Conservation (phyloP, 2,113 vertebrate species). For the Macrotis lagotis region DNA sequence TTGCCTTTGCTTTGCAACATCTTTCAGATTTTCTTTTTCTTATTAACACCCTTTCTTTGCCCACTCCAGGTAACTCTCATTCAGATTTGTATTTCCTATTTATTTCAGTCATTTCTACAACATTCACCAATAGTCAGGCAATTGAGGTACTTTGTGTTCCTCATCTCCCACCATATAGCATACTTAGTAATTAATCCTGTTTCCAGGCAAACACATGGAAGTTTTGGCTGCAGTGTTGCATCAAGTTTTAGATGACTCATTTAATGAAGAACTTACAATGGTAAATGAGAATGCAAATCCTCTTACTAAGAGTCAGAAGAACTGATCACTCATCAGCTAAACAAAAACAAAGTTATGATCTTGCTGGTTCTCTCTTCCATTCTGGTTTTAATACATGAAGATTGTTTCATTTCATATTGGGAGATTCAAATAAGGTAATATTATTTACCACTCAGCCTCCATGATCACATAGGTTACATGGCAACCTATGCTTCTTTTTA, state of each 20-base stretch:
- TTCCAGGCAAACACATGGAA: neutral
- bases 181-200: neutral
- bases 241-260: neutral
- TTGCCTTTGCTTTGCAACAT: neutral
- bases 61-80: neutral
- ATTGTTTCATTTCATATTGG: neutral
- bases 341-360: neutral
- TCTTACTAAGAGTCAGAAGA: neutral
- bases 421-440: neutral
- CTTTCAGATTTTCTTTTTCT: neutral
- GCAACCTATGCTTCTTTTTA: no score
- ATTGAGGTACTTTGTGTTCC: neutral
- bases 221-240: neutral
- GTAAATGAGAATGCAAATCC: neutral
- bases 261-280: neutral
- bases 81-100: neutral
- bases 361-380: neutral
- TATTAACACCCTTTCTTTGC: neutral
- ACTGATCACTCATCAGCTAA: neutral
- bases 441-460: no score
- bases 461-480: no score
- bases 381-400: neutral
- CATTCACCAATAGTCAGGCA: neutral
- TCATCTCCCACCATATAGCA: neutral
- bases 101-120: neutral